These are phyloP conservation scores for Gymnobelideus leadbeateri DNA, from an alignment of 2,113 vertebrate species.

Conservation along the genomic window DNA sequence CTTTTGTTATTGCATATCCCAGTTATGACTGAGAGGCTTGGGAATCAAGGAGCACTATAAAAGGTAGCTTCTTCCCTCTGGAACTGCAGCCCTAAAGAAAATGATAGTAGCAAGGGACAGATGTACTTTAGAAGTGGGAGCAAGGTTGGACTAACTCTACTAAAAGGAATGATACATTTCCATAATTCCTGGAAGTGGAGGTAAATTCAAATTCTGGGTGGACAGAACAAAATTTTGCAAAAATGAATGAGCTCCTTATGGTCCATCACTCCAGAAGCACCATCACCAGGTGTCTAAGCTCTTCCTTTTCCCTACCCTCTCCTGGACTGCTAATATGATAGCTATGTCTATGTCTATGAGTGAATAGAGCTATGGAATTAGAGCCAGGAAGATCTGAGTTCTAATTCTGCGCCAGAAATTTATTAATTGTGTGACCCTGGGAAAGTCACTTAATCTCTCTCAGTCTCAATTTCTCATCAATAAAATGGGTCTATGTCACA, in stretches of 20 bases:
- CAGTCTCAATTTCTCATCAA: not conserved
- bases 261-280: not conserved
- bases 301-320: rapidly evolving
- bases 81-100: conserved; percentile 23
- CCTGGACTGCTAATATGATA: not conserved
- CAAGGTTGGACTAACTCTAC: not conserved
- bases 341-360: not conserved
- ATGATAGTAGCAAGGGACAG: not conserved
- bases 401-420: not conserved
- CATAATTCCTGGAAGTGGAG: not conserved
- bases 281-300: not conserved
- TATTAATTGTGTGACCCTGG: not conserved
- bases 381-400: not conserved
- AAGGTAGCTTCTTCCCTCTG: not conserved
- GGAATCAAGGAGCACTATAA: conserved; percentile 32
- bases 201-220: conserved; percentile 36
- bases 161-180: not conserved
- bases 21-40: conserved; percentile 48
- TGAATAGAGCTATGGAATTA: not conserved
- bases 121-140: not conserved
- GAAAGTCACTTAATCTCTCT: not conserved
- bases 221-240: conserved; percentile 42
- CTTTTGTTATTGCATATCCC: conserved; percentile 46
- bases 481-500: not conserved
- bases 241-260: not conserved